These are phyloP conservation scores for Acronicta aceris DNA, from an alignment of 2,888 invertebrate species.

Conservation along the genomic window DNA sequence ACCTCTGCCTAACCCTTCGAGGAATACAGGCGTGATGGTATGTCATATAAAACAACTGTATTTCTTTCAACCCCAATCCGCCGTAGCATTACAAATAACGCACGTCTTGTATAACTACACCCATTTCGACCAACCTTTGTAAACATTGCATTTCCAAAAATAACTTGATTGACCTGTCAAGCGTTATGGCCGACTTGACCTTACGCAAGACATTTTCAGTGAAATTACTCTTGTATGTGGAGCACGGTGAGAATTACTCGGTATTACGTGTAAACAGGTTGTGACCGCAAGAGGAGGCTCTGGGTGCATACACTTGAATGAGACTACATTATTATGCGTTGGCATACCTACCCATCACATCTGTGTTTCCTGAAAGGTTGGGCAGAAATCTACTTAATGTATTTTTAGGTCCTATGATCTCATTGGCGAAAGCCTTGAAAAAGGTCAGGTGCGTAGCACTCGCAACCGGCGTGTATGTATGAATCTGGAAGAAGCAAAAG, in stretches of 20 bases:
- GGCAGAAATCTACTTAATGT: too few species aligned
- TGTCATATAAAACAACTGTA: too few species aligned
- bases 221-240: conserved; percentile 55
- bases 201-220: conserved; percentile 56
- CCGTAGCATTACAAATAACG: conserved; percentile 29
- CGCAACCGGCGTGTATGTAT: too few species aligned
- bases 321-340: background rate
- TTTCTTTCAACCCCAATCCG: conserved; percentile 10
- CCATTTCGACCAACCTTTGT: conserved; percentile 37
- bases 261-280: conserved; percentile 51
- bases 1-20: too few species aligned
- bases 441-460: too few species aligned
- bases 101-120: conserved; percentile 35
- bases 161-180: conserved; percentile 49
- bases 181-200: conserved; percentile 48
- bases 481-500: too few species aligned
- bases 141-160: conserved; percentile 37
- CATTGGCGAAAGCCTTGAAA: too few species aligned
- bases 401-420: too few species aligned
- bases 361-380: too few species aligned
- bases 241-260: conserved; percentile 31
- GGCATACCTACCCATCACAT: too few species aligned
- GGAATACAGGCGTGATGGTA: too few species aligned
- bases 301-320: background rate
- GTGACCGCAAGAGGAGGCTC: conserved; percentile 23